A percentile compares a stretch with the other conserved stretches of the same genome.
phyloP scores from a whole-genome alignment of 2,113 vertebrate genomes.

The Macrotis lagotis region DNA sequence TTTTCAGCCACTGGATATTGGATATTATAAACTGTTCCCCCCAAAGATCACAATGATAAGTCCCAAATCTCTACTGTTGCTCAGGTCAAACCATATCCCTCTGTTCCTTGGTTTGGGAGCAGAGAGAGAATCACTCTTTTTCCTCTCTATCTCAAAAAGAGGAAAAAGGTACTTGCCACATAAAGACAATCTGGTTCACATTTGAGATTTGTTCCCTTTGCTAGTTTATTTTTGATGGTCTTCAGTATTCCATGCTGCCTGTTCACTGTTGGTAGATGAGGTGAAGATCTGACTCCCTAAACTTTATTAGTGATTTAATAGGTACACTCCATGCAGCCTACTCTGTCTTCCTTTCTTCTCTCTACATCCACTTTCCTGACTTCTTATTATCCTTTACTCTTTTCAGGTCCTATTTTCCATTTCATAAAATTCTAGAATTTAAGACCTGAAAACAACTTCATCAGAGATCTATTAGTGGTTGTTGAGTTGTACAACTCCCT shows the following conservation, averaged over 20 bases:
- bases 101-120: not conserved
- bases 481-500: not conserved
- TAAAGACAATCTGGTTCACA: not conserved
- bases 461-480: not conserved
- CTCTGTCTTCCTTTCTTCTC: not conserved
- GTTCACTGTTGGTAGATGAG: not conserved
- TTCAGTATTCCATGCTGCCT: not conserved
- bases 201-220: not conserved
- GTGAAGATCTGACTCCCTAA: not conserved
- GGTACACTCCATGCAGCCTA: not conserved
- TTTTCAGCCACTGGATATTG: not conserved
- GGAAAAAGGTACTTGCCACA: not conserved
- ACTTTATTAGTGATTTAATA: not conserved
- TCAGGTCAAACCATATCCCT: not conserved
- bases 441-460: not conserved
- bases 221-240: not conserved
- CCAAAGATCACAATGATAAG: not conserved
- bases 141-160: not conserved
- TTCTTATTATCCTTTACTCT: not conserved
- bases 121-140: not conserved
- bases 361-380: not conserved
- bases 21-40: not conserved
- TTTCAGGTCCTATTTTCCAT: not conserved
- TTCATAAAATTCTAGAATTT: not conserved
- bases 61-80: not conserved